Base-by-base conservation (phyloP, 2,113 vertebrate genomes). In the Anarrhichthys ocellatus region DNA sequence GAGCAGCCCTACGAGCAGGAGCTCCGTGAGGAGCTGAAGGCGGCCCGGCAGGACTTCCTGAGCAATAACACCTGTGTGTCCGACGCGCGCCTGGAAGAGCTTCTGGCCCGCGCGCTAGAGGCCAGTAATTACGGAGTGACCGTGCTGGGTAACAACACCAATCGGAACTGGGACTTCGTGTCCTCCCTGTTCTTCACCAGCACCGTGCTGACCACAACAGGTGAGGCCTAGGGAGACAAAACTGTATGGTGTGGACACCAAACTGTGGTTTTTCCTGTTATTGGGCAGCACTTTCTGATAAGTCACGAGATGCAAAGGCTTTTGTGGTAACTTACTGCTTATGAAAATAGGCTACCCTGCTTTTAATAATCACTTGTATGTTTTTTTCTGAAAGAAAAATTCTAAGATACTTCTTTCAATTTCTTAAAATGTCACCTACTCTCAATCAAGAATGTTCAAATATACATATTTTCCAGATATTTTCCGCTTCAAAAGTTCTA, bases 151-250 rank as follows among this genome's bases (percentile, higher is more conserved):
- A 97, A 97, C 91, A 91, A 93, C 2, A 95, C 90, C 24, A 90
- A 88, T 73, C 96, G 93, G 92, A 99, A 97, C 94, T 99, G 98
- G 98, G 97, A 98, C 95, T 99, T 99, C 85, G 96, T 96, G 79
- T 99, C 98, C 0, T 96, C 98, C 0, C 92, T 99, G 65, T 99
- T 99, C 95, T 99, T 99, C 91, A 96, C 96, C 91, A 99, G 97
- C 94, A 99, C 98, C 5, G 97, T 99, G 65, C 96, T 99, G 56
- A 97, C 98, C 81, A 99, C 98, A 56, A 99, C 97, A 85, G 98
- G 98, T 99, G 85, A 94, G 93, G 11, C 34, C 34, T 1, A 2
- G 38, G 13, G 27, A 66, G 50, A 17, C 3, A 2, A 10, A 52
- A 17, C n/a, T 58, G 54, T 24, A 9, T 42, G 22, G 36, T 15